Evolutionary conservation across 2,113 vertebrate species (phyloP).

Genomic region (Bettongia penicillata): DNA sequence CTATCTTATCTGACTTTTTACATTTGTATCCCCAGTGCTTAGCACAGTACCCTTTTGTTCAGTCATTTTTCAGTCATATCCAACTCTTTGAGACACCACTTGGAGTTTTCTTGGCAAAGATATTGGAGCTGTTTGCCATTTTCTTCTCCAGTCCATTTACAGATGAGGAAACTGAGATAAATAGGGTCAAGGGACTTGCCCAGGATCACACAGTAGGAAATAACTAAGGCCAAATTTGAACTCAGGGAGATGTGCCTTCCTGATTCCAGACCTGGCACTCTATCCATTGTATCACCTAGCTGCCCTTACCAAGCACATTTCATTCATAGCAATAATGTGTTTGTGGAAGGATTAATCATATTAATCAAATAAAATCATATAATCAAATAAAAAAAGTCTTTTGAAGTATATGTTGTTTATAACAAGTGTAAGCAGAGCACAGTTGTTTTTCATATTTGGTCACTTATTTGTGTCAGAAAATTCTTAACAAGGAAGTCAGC

Average conservation of each 20-base stretch:
- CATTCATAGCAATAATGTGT: not conserved
- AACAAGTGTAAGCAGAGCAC: constrained; percentile 62
- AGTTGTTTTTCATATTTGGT: constrained; percentile 13
- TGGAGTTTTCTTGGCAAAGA: no score
- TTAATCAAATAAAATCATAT: not conserved
- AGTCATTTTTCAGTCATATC: no score
- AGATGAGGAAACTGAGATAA: no score
- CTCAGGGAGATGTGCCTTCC: no score
- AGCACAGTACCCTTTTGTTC: not conserved
- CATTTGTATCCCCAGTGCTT: not conserved
- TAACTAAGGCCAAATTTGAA: no score
- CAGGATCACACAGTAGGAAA: no score
- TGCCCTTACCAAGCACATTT: not conserved
- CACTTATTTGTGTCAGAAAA: constrained; percentile 46
- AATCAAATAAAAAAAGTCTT: constrained; percentile 51
- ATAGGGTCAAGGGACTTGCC: no score
- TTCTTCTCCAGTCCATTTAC: no score
- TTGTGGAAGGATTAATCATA: not conserved
- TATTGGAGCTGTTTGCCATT: no score
- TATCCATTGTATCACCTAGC: no score
- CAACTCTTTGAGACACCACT: no score
- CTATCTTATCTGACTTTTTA: not conserved
- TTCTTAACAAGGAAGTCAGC: not conserved
- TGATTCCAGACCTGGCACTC: no score
- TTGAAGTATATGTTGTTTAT: constrained; percentile 18